Conservation (phyloP, 37 sponge, comb jelly and placozoan species). For the Mnemiopsis leidyi region DNA sequence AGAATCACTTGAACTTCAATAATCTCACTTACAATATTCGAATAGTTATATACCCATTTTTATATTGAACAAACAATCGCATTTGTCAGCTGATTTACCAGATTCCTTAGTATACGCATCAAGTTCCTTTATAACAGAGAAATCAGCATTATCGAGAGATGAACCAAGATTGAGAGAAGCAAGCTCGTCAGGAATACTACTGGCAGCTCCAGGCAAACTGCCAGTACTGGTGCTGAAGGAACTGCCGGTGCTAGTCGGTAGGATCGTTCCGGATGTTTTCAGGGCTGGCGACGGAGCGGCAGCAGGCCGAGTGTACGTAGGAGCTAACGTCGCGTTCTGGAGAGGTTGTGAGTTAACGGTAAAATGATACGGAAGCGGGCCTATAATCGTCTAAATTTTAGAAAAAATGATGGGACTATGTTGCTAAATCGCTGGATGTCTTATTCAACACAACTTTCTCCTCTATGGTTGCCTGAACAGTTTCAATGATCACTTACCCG, state of each 20-base stretch:
- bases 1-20: too few species aligned
- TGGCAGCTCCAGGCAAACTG: background rate
- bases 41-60: too few species aligned
- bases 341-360: too few species aligned
- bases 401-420: too few species aligned
- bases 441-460: too few species aligned
- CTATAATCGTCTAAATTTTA: too few species aligned
- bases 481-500: too few species aligned
- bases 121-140: conserved; percentile 82
- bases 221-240: background rate
- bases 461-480: too few species aligned
- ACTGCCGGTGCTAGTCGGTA: background rate
- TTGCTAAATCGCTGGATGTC: too few species aligned
- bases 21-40: too few species aligned
- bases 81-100: background rate
- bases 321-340: background rate
- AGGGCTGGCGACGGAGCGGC: background rate
- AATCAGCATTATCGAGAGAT: conserved; percentile 68
- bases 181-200: conserved; percentile 5
- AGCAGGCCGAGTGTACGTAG: background rate
- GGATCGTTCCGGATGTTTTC: background rate
- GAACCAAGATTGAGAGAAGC: conserved; percentile 24
- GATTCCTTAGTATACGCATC: conserved; percentile 73
- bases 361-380: too few species aligned
- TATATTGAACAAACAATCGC: too few species aligned